phyloP scores from a whole-genome alignment of 2,797 vertebrate genomes.

The Danionella dracula region DNA sequence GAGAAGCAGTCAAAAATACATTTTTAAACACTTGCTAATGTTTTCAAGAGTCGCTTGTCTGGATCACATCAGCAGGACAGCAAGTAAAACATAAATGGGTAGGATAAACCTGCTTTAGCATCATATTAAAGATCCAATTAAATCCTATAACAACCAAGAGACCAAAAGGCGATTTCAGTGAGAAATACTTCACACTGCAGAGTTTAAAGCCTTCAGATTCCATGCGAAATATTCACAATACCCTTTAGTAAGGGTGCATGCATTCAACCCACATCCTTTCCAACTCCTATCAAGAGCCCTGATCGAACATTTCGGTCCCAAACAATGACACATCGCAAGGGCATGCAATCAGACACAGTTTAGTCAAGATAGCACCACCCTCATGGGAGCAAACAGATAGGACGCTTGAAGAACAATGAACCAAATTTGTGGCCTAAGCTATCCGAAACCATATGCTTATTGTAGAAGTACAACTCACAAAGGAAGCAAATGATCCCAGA shows the following conservation, averaged over 20 bases:
- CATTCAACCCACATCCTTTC: not conserved
- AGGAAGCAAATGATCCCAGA: conserved; percentile 25
- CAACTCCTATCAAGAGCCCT: not conserved
- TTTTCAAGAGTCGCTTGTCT: no score
- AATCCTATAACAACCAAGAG: not conserved
- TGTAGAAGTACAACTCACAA: conserved; percentile 36
- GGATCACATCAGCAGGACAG: no score
- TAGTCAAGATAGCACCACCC: not conserved
- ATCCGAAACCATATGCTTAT: conserved; percentile 47
- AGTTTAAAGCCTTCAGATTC: not conserved
- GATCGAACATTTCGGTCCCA: not conserved
- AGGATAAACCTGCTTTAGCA: no score
- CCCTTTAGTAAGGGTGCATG: not conserved
- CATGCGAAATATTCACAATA: not conserved
- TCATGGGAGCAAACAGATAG: not conserved
- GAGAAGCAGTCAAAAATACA: no score
- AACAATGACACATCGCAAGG: not conserved
- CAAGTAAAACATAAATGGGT: no score
- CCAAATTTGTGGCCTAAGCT: not conserved
- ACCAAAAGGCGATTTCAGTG: not conserved
- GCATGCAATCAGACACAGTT: not conserved
- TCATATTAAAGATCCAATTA: not conserved
- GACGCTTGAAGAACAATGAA: conserved; percentile 13
- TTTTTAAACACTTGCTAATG: no score
- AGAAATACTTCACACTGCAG: not conserved